Evolutionary conservation across 1,140 invertebrate species (phyloP), one percentile per base, ranked within the genome.

Genomic region (Chironomus tepperi): DNA sequence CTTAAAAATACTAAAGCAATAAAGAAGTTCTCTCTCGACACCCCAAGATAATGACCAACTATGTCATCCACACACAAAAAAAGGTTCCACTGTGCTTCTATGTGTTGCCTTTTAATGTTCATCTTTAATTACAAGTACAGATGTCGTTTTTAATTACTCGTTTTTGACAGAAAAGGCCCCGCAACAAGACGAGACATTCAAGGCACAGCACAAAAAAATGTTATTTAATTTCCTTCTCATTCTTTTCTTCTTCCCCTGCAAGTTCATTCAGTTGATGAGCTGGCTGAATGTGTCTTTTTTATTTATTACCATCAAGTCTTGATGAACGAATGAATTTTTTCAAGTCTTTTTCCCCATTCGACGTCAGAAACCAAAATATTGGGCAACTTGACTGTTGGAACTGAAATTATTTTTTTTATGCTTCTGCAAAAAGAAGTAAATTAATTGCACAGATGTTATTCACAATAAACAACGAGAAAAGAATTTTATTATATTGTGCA

Each of bases 81-180:
- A 70, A 19, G 18, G 9, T 70, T 70, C 8, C 18, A 21, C 15
- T 47, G 2, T 47, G 43, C 15, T 9, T 47, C 43, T 47, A 15
- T 47, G 12, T 70, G 65, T 21, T 1, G 1, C 24, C 5, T 5
- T 34, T 34, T 34, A 2, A 2, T 1, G 24, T 34, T 34, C 24
- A 34, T 34, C 65, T 70, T 70, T 70, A 70, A 70, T 70, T 70
- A 70, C 65, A 70, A 19, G 65, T 70, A 70, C 65, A 70, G 65
- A 70, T 70, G 65, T 70, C 65, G 65, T 70, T 70, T 70, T 70
- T 70, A 70, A 70, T 70, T 70, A 70, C 19, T 70, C 65, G 65
- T 70, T 70, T 67, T 57, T 70, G 65, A 70, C 65, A 70, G 18
- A 9, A 70, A 6, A 70, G 24, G 24, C 24, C 24, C 24, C 24